Base-by-base conservation (phyloP, 1,140 invertebrate species). In the Zaprionus lachaisei region DNA sequence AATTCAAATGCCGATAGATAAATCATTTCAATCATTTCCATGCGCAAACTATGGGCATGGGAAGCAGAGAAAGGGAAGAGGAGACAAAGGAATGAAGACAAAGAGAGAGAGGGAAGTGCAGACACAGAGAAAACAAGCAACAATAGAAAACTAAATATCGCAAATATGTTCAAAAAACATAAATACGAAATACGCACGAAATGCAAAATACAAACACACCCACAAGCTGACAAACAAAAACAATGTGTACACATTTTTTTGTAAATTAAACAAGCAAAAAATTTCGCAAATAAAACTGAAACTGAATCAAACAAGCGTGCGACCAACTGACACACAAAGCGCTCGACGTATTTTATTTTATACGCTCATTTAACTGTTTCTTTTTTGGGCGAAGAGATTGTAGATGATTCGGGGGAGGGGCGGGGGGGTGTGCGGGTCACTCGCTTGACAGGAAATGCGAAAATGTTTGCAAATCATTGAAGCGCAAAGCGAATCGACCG, bases 201-300 rank as follows among this genome's bases (percentile, higher is more conserved):
- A 54, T 61, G 24, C 44, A 49, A 72, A 56, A n/a, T 4, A 62
- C 57, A 55, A 1, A 60, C 17, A 57, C n/a, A 20, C n/a, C 61
- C 57, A 72, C 49, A 61, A 24, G 37, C 26, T 44, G 62, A 22
- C 66, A 74, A 78, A 78, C 47, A 63, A 9, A 68, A 75, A 75
- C 72, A 75, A 75, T 71, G 54, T 49, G 38, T 69, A 37, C 49
- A 44, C 57, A 34, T 34, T 34, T 77, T 67, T 71, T 70, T 70
- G 72, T 72, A 80, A 79, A 69, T 73, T 77, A 66, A 67, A 70
- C 71, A 83, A 87, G 56, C 44, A 78, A 66, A 87, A 47, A 80
- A 79, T 86, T 79, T 77, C 79, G 65, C 44, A 76, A 77, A 65
- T 77, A 73, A 78, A 84, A 56, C 12, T 17, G 75, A 41, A 56